A percentile compares a stretch with the other conserved stretches of the same genome.
Conservation (phyloP, 2,797 vertebrate species). For the Tangara arthus region DNA sequence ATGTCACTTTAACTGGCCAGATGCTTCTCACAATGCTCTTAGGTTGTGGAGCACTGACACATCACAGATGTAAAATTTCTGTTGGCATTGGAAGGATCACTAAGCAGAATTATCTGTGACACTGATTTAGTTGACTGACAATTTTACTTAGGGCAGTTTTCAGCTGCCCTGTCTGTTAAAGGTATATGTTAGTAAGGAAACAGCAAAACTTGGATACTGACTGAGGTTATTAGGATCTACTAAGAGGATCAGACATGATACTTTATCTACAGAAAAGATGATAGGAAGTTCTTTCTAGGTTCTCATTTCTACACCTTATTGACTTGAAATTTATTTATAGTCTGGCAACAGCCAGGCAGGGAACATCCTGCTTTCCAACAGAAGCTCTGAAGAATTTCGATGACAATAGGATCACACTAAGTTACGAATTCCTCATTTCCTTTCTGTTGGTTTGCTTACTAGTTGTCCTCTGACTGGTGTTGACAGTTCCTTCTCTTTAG, state of each 20-base stretch:
- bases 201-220: not conserved
- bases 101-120: not conserved
- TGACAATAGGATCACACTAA: not conserved
- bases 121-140: not conserved
- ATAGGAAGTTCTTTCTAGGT: not conserved
- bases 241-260: not conserved
- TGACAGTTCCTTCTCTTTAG: not conserved
- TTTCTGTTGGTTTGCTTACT: not conserved
- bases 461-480: not conserved
- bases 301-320: not conserved
- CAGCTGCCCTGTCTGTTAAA: not conserved
- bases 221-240: not conserved
- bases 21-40: not conserved
- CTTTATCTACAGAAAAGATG: not conserved
- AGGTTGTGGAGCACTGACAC: not conserved
- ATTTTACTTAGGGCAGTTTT: not conserved
- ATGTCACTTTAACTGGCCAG: not conserved
- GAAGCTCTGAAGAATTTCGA: not conserved
- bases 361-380: not conserved
- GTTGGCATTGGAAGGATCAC: not conserved
- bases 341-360: not conserved
- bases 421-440: not conserved
- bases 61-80: not conserved
- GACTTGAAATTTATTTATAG: not conserved
- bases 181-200: not conserved